Conservation (phyloP, 2,113 vertebrate species). For the Corythoichthys intestinalis region DNA sequence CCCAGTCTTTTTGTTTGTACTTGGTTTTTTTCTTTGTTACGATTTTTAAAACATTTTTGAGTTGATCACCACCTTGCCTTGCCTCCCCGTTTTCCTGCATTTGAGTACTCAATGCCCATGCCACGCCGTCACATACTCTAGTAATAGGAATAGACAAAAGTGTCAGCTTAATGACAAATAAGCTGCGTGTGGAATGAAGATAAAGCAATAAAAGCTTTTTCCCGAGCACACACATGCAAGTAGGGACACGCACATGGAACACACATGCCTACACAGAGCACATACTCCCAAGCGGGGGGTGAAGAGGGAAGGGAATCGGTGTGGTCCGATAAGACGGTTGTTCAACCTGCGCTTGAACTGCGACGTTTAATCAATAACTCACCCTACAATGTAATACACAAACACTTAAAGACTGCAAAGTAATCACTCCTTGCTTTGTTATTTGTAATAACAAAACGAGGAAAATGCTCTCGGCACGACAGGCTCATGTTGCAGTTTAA, state of each 20-base stretch:
- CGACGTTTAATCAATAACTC: slow-evolving; percentile 5
- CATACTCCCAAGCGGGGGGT: slow-evolving; percentile 11
- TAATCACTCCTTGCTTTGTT: not conserved
- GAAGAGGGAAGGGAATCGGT: not conserved
- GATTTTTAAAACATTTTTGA: no score
- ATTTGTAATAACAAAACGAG: not conserved
- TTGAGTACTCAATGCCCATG: no score
- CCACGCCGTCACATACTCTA: no score
- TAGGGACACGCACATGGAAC: slow-evolving; percentile 5
- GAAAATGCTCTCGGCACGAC: not conserved
- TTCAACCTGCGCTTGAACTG: not conserved
- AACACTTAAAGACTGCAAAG: not conserved
- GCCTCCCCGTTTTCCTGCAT: no score
- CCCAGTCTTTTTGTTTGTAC: no score
- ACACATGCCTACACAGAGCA: not conserved
- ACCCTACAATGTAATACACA: not conserved
- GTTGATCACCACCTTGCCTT: no score
- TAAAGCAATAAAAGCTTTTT: not conserved
- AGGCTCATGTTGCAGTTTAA: not conserved
- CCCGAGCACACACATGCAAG: not conserved
- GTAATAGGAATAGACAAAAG: not conserved
- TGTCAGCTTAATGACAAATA: not conserved
- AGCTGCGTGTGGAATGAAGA: slow-evolving; percentile 15
- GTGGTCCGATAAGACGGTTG: not conserved
- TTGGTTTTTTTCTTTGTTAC: no score